Percentiles rank a stretch among this genome's conserved stretches.
Evolutionary conservation across 2,888 invertebrate species (phyloP).

Genomic region (Dasysyrphus tricinctus): DNA sequence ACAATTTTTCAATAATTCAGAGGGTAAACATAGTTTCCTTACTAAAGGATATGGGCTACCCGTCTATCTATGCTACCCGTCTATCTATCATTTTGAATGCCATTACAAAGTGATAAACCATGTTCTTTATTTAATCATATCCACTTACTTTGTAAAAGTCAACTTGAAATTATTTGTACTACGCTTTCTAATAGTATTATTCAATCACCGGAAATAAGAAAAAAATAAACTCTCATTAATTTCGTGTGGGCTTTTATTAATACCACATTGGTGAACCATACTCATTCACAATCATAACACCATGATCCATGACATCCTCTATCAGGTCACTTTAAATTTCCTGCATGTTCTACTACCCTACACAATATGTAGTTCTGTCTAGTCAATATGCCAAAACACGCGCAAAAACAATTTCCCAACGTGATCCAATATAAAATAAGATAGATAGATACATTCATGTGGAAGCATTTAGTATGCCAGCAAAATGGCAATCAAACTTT

Average conservation of each 20-base stretch:
- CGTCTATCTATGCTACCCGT: too few relatives aligned
- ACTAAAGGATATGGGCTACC: too few relatives aligned
- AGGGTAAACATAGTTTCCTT: too few relatives aligned
- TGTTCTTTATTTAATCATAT: too few relatives aligned
- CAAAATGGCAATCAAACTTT: conserved; percentile 28
- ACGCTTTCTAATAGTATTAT: too few relatives aligned
- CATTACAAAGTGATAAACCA: too few relatives aligned
- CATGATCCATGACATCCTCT: conserved; percentile 5
- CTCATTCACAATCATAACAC: not conserved
- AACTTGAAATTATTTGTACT: too few relatives aligned
- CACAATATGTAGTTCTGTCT: not conserved
- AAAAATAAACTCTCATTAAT: not conserved
- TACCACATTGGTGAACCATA: not conserved
- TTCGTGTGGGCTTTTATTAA: not conserved
- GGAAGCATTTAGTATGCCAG: conserved; percentile 16
- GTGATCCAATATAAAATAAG: conserved; percentile 10
- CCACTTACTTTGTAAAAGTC: too few relatives aligned
- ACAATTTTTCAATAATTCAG: too few relatives aligned
- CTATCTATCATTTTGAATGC: too few relatives aligned
- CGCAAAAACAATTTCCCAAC: conserved; percentile 12
- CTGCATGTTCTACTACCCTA: not conserved
- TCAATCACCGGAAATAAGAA: too few relatives aligned
- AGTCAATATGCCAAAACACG: conserved; percentile 2
- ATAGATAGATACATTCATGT: conserved; percentile 28
- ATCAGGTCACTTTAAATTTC: conserved; percentile 15